These are phyloP conservation scores for Catotricha subobsoleta DNA, from an alignment of 2,888 invertebrate species.

Conservation along the genomic window DNA sequence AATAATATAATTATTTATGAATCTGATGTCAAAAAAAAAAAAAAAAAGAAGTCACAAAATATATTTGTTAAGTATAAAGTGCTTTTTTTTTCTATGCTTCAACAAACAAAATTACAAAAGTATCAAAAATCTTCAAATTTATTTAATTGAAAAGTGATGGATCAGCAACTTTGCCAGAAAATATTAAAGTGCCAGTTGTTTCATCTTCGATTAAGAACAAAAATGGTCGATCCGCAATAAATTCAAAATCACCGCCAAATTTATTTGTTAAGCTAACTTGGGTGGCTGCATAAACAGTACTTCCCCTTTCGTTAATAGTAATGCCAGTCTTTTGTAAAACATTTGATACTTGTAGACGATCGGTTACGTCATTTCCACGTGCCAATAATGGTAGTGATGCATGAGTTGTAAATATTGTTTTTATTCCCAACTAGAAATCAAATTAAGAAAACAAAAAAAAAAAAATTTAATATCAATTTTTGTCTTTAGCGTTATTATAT, in stretches of 20 bases:
- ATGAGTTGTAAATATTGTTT: conserved; percentile 49
- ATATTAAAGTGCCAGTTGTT: conserved; percentile 49
- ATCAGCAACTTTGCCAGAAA: conserved; percentile 53
- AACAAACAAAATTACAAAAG: no score
- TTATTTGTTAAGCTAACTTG: conserved; percentile 52
- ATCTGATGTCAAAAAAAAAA: no score
- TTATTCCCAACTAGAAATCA: conserved; percentile 42
- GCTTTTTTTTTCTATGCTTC: no score
- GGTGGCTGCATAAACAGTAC: conserved; percentile 49
- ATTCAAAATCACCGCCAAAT: conserved; percentile 44
- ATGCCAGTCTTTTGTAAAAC: conserved; percentile 59
- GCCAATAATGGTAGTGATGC: conserved; percentile 54
- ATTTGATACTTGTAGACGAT: conserved; percentile 43
- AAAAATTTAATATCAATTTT: background rate
- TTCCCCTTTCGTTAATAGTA: conserved; percentile 59
- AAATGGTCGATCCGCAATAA: conserved; percentile 57
- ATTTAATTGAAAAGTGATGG: no score
- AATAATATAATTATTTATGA: no score
- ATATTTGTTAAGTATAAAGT: no score
- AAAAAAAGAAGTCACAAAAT: no score
- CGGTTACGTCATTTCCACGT: conserved; percentile 32
- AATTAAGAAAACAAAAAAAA: conserved; percentile 10
- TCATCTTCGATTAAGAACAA: conserved; percentile 66
- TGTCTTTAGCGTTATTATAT: background rate
- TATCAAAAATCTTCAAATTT: no score